These are phyloP conservation scores for Pseudomugil gertrudae DNA, from an alignment of 2,797 vertebrate genomes.

Conservation along the genomic window DNA sequence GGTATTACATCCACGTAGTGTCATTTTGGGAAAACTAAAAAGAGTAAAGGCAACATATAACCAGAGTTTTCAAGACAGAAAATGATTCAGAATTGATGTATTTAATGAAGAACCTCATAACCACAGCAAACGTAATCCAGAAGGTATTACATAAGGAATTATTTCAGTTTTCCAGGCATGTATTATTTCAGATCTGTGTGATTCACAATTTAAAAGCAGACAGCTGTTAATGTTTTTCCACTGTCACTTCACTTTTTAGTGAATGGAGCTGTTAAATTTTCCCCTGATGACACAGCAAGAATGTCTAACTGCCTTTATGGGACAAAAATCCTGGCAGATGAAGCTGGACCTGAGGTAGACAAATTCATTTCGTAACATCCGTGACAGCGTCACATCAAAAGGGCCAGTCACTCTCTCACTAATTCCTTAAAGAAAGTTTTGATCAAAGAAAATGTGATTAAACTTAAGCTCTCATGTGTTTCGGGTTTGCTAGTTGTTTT, in stretches of 20 bases:
- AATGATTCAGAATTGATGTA: conserved; percentile 10
- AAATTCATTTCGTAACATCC: conserved; percentile 58
- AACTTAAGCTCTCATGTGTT: conserved; percentile 32
- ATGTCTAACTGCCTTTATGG: conserved; percentile 56
- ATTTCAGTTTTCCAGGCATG: conserved; percentile 24
- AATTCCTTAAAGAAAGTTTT: conserved; percentile 54
- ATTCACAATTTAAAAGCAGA: conserved; percentile 36
- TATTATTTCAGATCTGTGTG: conserved; percentile 16
- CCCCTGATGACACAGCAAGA: conserved; percentile 53
- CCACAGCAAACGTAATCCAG: not conserved
- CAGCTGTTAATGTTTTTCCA: conserved; percentile 32
- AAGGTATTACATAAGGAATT: conserved; percentile 19
- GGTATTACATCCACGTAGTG: conserved; percentile 7
- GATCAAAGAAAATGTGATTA: conserved; percentile 55
- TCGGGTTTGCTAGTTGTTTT: conserved; percentile 21
- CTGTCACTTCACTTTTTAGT: conserved; percentile 31
- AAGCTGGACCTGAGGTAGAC: conserved; percentile 29
- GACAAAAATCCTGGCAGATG: conserved; percentile 63
- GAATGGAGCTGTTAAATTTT: conserved; percentile 57
- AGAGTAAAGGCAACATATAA: conserved; percentile 20
- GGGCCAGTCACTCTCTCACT: conserved; percentile 36
- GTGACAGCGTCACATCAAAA: conserved; percentile 36
- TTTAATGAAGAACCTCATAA: conserved; percentile 15
- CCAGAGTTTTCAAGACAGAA: conserved; percentile 25
- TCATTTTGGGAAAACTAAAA: not conserved